Percentiles rank a stretch among this genome's conserved stretches.
phyloP scores from a whole-genome alignment of 2,113 vertebrate species.

The Cryptomyrus ogoouensis region DNA sequence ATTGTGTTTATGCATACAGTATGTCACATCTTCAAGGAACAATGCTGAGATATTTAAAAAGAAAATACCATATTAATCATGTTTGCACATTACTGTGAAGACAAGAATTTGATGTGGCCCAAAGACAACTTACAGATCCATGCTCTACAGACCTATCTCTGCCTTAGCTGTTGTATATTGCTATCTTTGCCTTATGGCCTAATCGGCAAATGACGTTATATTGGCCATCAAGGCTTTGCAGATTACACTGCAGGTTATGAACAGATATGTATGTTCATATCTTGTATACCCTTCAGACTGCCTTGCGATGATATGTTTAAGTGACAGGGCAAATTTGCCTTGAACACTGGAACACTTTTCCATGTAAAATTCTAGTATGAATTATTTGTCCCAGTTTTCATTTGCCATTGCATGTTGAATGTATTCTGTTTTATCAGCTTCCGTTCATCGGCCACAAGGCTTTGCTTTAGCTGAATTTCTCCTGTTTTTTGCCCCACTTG shows the following conservation, averaged over 20 bases:
- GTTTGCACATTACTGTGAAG: conserved; percentile 63
- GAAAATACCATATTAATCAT: conserved; percentile 57
- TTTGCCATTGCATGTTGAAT: conserved; percentile 27
- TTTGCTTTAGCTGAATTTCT: conserved; percentile 30
- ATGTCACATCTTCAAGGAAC: conserved; percentile 58
- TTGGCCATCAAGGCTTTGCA: background rate
- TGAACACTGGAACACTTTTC: conserved; percentile 19
- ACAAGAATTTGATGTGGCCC: conserved; percentile 52
- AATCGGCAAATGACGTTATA: conserved; percentile 1
- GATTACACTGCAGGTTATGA: conserved; percentile 5
- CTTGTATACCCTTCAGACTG: background rate
- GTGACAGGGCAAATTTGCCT: conserved; percentile 3
- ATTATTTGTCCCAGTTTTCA: conserved; percentile 5
- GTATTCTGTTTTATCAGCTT: conserved; percentile 15
- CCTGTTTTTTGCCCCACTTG: conserved; percentile 28
- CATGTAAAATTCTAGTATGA: conserved; percentile 11
- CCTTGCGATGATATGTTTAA: conserved; percentile 9
- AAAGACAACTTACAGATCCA: background rate
- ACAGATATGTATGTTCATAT: conserved; percentile 4
- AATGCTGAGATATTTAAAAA: conserved; percentile 62
- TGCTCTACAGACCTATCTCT: background rate
- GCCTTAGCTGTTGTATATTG: conserved; percentile 17
- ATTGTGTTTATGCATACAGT: conserved; percentile 56
- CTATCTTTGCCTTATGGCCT: background rate
- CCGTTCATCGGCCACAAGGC: conserved; percentile 31